Conservation (phyloP, 2,113 vertebrate genomes). For the Axis porcinus region DNA sequence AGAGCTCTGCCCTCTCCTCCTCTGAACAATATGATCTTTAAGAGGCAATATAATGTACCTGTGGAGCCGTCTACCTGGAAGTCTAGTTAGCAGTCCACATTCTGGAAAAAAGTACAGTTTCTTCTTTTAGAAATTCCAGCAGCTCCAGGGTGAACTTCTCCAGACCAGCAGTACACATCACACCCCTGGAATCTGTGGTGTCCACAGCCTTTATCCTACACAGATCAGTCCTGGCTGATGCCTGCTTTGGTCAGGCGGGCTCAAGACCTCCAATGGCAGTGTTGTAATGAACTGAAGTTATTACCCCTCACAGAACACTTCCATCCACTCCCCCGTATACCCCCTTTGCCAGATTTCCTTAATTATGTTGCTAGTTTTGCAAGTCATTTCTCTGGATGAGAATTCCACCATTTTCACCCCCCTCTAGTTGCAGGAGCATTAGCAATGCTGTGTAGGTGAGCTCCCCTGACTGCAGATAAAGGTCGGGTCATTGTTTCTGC, state of each 20-base stretch:
- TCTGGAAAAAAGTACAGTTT: neutral
- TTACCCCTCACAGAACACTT: neutral
- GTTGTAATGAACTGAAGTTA: neutral
- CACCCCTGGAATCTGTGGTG: neutral
- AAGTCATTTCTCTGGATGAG: neutral
- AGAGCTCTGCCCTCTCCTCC: neutral
- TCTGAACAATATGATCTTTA: neutral
- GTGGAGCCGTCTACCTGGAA: neutral
- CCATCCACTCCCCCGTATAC: neutral
- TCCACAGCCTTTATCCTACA: accelerated
- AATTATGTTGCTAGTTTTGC: neutral
- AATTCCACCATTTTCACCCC: neutral
- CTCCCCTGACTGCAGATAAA: neutral
- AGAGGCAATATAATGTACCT: neutral
- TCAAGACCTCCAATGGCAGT: neutral
- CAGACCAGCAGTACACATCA: neutral
- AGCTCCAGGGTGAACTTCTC: neutral
- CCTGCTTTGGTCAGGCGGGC: neutral
- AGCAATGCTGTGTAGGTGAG: neutral
- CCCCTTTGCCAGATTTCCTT: neutral
- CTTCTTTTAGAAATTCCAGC: neutral
- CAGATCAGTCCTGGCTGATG: neutral
- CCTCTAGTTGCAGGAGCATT: neutral
- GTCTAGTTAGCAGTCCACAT: neutral
- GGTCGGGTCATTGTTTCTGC: neutral